These are phyloP conservation scores for Panagrolaimus sp. DNA, from an alignment of 1,140 invertebrate genomes.

Conservation along the genomic window DNA sequence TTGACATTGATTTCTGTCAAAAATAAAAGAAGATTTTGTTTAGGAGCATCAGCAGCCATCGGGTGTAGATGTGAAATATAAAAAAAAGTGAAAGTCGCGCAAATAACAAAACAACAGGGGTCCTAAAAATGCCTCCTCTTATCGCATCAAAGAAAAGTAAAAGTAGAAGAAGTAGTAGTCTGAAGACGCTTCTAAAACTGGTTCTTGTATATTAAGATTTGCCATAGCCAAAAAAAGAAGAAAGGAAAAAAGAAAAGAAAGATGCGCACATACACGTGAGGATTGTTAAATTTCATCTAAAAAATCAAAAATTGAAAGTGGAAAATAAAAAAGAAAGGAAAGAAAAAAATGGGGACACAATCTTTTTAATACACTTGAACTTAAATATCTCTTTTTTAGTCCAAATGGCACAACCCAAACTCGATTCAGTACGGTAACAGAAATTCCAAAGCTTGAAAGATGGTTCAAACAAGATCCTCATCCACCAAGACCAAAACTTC, in stretches of 20 bases:
- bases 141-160: neutral
- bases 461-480: slow-evolving; percentile 57
- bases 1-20: too few relatives aligned
- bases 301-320: neutral
- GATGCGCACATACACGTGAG: neutral
- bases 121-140: neutral
- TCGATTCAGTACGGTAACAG: slow-evolving; percentile 52
- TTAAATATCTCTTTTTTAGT: slow-evolving; percentile 38
- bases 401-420: slow-evolving; percentile 30
- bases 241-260: neutral
- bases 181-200: neutral
- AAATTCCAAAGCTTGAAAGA: slow-evolving; percentile 55
- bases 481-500: slow-evolving; percentile 46
- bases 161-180: neutral
- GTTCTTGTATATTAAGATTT: slow-evolving; percentile 2
- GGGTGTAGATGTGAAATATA: too few relatives aligned
- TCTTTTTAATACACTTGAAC: too few relatives aligned
- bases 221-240: slow-evolving; percentile 3
- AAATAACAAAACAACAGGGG: neutral
- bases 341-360: neutral
- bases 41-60: too few relatives aligned
- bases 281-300: neutral
- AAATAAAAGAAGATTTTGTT: too few relatives aligned
- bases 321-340: neutral
- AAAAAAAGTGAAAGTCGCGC: slow-evolving; percentile 7